Evolutionary conservation across 2,797 vertebrate species (phyloP).

Genomic region (Thaleichthys pacificus): DNA sequence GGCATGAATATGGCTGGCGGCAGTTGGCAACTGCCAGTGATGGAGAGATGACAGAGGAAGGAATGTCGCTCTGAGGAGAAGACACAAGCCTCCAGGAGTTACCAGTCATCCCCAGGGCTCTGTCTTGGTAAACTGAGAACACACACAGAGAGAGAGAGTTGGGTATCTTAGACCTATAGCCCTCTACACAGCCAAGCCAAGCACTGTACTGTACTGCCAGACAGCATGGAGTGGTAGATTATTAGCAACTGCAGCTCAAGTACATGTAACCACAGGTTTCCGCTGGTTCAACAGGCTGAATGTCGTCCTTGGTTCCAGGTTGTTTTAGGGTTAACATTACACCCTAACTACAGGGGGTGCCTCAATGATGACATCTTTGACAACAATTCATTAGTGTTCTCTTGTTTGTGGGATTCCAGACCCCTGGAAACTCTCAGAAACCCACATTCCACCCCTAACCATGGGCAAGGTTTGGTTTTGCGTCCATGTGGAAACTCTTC

Average conservation of each 20-base stretch:
- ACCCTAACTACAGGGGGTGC: background rate
- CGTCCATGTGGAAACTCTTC: slow-evolving; percentile 34
- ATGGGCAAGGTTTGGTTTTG: slow-evolving; percentile 2
- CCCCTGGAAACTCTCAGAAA: no score
- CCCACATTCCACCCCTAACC: background rate
- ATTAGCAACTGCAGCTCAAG: background rate
- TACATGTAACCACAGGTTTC: background rate
- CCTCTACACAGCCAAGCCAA: background rate
- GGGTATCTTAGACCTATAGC: slow-evolving; percentile 21
- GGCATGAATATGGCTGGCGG: slow-evolving; percentile 57
- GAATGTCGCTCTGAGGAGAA: slow-evolving; percentile 39
- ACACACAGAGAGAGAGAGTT: slow-evolving; percentile 53
- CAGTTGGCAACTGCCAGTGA: slow-evolving; percentile 56
- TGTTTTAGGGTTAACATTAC: background rate
- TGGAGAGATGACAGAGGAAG: slow-evolving; percentile 40
- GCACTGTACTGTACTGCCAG: slow-evolving; percentile 16
- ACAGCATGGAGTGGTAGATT: slow-evolving; percentile 22
- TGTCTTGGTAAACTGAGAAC: slow-evolving; percentile 27
- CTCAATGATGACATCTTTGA: no score
- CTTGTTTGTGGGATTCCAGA: no score
- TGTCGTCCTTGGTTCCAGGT: background rate
- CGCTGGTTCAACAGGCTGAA: background rate
- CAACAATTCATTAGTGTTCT: no score
- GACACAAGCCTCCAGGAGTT: slow-evolving; percentile 44
- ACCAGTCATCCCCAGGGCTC: slow-evolving; percentile 40